phyloP scores from a whole-genome alignment of 1,140 invertebrate genomes.

The Pemphigus obesinymphae region DNA sequence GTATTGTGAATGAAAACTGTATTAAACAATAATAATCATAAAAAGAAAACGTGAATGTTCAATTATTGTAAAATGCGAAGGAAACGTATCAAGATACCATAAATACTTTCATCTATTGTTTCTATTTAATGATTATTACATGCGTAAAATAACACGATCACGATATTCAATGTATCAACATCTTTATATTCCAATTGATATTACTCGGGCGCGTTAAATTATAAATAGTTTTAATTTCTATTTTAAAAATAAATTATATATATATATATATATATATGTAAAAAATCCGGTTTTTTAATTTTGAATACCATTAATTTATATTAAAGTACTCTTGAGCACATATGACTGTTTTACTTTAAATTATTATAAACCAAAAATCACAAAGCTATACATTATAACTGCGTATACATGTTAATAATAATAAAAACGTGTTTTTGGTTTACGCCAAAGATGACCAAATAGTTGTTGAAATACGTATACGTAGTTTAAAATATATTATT shows the following conservation, averaged over 20 bases:
- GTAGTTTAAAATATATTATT: no score
- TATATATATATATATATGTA: no score
- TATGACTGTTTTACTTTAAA: no score
- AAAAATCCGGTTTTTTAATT: neutral
- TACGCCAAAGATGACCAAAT: no score
- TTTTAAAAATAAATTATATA: neutral
- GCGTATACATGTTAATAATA: no score
- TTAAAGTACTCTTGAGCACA: no score
- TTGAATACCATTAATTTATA: no score
- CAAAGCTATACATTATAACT: no score
- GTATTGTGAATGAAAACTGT: neutral
- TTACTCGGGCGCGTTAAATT: neutral
- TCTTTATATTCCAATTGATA: neutral
- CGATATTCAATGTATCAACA: neutral
- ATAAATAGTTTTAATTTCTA: neutral
- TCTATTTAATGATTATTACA: neutral
- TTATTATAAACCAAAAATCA: neutral
- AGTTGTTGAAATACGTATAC: no score
- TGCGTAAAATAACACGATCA: neutral
- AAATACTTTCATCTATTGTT: constrained; percentile 9
- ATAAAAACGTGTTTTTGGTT: no score
- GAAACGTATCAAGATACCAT: neutral
- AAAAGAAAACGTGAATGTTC: neutral
- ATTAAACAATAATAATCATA: neutral
- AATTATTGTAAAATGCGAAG: neutral